Evolutionary conservation across 2,113 vertebrate genomes (phyloP).

Genomic region (Neopipo cinnamomea): DNA sequence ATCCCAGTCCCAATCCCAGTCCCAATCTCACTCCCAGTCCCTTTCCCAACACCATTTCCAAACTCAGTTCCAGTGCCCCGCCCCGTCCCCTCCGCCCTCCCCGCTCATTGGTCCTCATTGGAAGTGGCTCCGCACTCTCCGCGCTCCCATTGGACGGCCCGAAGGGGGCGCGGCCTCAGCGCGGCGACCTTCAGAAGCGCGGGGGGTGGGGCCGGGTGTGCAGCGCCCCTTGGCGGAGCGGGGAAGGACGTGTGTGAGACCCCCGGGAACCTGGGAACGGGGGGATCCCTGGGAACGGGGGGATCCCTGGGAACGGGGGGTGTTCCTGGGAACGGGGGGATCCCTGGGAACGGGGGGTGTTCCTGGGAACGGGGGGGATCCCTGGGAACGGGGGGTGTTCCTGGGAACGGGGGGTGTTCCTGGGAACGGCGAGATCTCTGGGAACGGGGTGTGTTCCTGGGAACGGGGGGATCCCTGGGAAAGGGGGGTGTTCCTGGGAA

Average conservation of each 20-base stretch:
- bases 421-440: no score
- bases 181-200: accelerated
- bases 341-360: no score
- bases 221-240: not conserved
- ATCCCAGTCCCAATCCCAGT: no score
- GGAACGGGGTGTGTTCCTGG: not conserved
- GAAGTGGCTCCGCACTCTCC: accelerated
- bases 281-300: no score
- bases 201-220: not conserved
- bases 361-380: no score
- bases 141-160: accelerated
- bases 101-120: no score
- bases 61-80: no score
- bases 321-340: no score
- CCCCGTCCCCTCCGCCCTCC: no score
- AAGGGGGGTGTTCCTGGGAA: not conserved
- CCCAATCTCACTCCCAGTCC: no score
- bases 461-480: not conserved
- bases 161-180: accelerated
- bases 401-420: not conserved
- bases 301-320: no score
- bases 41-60: not conserved
- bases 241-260: not conserved
- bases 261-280: no score
- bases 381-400: not conserved